Conservation (phyloP, 92 coral and sea anemone genomes). For the Epizoanthus illoricatus region DNA sequence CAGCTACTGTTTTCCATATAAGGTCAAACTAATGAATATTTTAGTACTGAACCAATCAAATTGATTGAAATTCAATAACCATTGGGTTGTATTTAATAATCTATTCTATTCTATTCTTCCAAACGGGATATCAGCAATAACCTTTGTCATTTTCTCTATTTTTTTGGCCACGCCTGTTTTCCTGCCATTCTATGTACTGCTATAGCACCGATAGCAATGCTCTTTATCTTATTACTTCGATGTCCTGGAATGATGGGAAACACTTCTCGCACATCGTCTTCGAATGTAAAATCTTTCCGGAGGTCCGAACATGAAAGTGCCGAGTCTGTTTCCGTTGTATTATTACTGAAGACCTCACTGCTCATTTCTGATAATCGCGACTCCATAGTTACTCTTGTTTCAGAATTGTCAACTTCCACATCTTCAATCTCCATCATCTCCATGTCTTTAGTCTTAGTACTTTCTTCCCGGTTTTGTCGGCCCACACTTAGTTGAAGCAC, state of each 20-base stretch:
- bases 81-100: too few species aligned
- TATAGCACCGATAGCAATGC: slow-evolving; percentile 16
- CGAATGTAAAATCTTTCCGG: slow-evolving; percentile 12
- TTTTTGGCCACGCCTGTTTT: too few species aligned
- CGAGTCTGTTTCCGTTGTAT: background rate
- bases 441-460: background rate
- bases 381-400: too few species aligned
- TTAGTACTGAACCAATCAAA: too few species aligned
- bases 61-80: too few species aligned
- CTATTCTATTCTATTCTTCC: too few species aligned
- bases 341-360: too few species aligned
- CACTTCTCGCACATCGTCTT: slow-evolving; percentile 19
- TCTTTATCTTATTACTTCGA: background rate
- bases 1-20: too few species aligned
- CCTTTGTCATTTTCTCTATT: too few species aligned
- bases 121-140: too few species aligned
- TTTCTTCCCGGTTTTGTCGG: background rate
- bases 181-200: background rate
- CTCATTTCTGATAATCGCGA: too few species aligned
- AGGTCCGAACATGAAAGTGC: background rate
- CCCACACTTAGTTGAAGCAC: background rate
- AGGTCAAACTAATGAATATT: too few species aligned
- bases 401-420: background rate
- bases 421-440: background rate
- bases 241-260: slow-evolving; percentile 12